Base-by-base conservation (phyloP, 2,888 invertebrate species). In the Incurvaria masculella region DNA sequence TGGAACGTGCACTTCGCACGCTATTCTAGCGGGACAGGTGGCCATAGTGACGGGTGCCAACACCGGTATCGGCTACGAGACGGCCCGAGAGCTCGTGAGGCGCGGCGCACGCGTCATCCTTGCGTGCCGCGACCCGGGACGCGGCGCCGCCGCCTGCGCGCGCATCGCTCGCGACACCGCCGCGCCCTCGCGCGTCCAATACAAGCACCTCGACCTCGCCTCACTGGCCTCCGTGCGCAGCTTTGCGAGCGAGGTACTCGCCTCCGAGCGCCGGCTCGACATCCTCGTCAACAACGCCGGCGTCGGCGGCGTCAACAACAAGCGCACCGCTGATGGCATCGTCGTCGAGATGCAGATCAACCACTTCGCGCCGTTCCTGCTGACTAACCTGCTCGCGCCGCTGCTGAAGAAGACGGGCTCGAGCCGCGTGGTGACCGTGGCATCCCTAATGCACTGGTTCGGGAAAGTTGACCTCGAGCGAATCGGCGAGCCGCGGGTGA, bases 281-380 rank as follows among this genome's bases (percentile, higher is more conserved):
- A 86, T 94, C 18, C 69, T 95, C n/a, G 81, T 95, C 41, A 93
- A 94, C 64, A 95, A 95, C 61, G 95, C 95, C 0, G 95, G 94
- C 2, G 88, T 89, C 0, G 84, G 89, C 43, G 73, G 81, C 0
- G 83, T 85, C 49, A 72, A 69, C 8, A 83, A 76, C 44, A 78
- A 73, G 39, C 72, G 81, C 47, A 89, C 91, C 18, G 84, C 85
- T 57, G 94, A 96, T 61, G 92, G 89, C 1, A 69, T 94, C 64
- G 81, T 97, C 26, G 81, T 97, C 33, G 84, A 93, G 56, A 91
- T 91, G 70, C 90, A 87, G 2, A 88, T 90, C 11, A 93, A 93
- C 65, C 87, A 91, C 58, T 88, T 87, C 65, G 92, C 92, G 1
- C 91, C 46, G 11, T 46, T 46, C 27, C 42, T 46, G 46, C 27